Evolutionary conservation across 1,140 invertebrate genomes (phyloP).

Genomic region (Scaptomyza montana): DNA sequence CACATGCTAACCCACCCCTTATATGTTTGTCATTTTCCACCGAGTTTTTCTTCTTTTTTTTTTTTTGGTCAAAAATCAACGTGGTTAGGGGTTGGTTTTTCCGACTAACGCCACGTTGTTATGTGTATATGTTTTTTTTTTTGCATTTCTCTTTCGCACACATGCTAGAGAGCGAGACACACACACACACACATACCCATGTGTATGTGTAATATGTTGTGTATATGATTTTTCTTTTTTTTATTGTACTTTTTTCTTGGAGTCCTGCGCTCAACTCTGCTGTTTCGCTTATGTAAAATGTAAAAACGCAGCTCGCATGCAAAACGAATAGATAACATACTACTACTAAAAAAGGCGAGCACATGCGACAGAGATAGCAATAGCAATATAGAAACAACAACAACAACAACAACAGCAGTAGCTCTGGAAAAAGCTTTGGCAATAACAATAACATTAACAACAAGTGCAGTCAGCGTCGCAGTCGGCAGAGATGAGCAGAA

Average conservation of each 20-base stretch:
- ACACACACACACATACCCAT: neutral
- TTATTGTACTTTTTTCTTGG: neutral
- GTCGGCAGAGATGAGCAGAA: slow-evolving; percentile 62
- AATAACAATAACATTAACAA: slow-evolving; percentile 34
- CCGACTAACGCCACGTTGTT: slow-evolving; percentile 64
- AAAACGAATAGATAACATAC: slow-evolving; percentile 79
- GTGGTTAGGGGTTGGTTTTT: slow-evolving; percentile 72
- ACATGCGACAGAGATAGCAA: slow-evolving; percentile 72
- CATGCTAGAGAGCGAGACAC: slow-evolving; percentile 56
- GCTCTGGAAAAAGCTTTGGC: slow-evolving; percentile 54
- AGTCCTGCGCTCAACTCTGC: slow-evolving; percentile 1
- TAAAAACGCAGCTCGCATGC: slow-evolving; percentile 62
- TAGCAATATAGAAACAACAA: slow-evolving; percentile 2
- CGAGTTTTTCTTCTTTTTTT: slow-evolving; percentile 37
- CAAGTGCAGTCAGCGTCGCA: slow-evolving; percentile 44
- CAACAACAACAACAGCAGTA: slow-evolving; percentile 26
- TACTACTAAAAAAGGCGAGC: slow-evolving; percentile 69
- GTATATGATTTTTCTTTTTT: slow-evolving; percentile 71
- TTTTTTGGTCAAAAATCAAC: slow-evolving; percentile 50
- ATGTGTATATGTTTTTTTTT: slow-evolving; percentile 54
- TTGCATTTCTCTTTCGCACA: slow-evolving; percentile 73
- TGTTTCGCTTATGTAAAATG: slow-evolving; percentile 62
- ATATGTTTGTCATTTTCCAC: slow-evolving; percentile 47
- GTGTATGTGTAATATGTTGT: slow-evolving; percentile 74
- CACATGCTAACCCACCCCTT: slow-evolving; percentile 56